These are phyloP conservation scores for Phrynocephalus forsythii DNA, from an alignment of 2,797 vertebrate genomes.

Conservation along the genomic window DNA sequence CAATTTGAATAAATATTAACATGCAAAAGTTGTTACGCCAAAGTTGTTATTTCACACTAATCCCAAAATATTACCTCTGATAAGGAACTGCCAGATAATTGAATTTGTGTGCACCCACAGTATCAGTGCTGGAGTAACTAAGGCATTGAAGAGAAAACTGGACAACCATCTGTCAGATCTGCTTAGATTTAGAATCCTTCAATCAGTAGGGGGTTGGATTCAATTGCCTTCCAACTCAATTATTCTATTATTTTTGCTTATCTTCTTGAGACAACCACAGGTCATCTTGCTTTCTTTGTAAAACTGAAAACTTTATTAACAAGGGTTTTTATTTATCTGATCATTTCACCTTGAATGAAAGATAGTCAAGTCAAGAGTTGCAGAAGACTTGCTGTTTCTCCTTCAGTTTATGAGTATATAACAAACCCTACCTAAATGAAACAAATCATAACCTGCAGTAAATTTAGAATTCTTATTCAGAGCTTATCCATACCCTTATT, in stretches of 20 bases:
- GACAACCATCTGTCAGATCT: too few species aligned
- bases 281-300: background rate
- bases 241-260: background rate
- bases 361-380: background rate
- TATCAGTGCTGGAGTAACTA: too few species aligned
- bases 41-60: background rate
- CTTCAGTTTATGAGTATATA: background rate
- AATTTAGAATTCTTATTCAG: background rate
- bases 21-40: background rate
- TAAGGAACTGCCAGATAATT: background rate
- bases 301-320: background rate
- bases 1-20: conserved; percentile 6
- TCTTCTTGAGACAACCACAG: background rate
- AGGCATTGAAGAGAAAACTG: too few species aligned
- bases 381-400: background rate
- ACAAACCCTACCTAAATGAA: background rate
- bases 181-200: too few species aligned
- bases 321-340: background rate
- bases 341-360: background rate
- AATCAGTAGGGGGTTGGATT: too few species aligned
- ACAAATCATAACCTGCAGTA: background rate
- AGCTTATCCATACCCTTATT: too few species aligned
- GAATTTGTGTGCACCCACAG: too few species aligned
- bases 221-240: too few species aligned
- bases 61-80: background rate